Conservation (phyloP, 2,113 vertebrate species). For the Mohoua ochrocephala region DNA sequence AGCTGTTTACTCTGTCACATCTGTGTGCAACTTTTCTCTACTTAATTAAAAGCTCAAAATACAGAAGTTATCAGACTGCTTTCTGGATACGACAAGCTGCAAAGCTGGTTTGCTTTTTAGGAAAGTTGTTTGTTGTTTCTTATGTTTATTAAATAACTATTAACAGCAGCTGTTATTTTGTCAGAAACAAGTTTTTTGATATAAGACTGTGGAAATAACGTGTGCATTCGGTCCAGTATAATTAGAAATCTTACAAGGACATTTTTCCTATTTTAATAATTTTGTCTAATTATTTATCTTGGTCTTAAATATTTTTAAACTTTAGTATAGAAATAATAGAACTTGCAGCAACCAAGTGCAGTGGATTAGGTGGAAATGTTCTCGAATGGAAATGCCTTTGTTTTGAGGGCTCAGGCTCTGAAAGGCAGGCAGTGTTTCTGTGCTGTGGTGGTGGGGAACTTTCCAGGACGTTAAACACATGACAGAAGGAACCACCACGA, state of each 20-base stretch:
- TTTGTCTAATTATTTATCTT: not conserved
- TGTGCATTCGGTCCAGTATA: not conserved
- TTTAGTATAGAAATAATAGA: not conserved
- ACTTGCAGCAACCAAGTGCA: not conserved
- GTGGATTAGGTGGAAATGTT: not conserved
- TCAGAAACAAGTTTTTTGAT: not conserved
- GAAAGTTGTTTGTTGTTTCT: not conserved
- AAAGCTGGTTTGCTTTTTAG: not conserved
- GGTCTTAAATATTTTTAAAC: not conserved
- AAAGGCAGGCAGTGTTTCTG: not conserved
- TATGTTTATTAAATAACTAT: not conserved
- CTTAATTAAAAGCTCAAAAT: not conserved
- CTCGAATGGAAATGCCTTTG: not conserved
- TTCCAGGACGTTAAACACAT: accelerated
- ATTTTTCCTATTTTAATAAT: not conserved
- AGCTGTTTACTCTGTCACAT: not conserved
- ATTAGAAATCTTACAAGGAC: not conserved
- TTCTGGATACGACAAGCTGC: not conserved
- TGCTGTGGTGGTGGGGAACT: not conserved
- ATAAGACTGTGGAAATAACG: not conserved
- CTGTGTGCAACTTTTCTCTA: not conserved
- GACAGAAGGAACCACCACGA: not conserved
- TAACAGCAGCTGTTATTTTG: not conserved
- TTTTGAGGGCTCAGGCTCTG: not conserved
- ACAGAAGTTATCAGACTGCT: not conserved